Conservation (phyloP, 2,797 vertebrate species). For the Heteromormyrus szaboi region DNA sequence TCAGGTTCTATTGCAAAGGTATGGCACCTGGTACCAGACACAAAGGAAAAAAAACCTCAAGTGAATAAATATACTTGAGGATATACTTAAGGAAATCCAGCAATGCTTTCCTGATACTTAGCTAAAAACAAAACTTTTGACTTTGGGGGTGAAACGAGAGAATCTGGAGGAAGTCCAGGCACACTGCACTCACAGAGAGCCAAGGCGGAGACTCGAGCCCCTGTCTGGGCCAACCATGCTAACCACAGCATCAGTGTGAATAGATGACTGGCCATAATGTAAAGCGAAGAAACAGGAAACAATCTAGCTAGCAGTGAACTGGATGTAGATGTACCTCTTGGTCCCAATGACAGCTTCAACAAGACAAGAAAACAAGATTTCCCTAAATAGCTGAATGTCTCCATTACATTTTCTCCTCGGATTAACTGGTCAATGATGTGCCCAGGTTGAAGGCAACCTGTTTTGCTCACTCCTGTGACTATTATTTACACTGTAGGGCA, state of each 20-base stretch:
- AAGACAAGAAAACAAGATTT: background rate
- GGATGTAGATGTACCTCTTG: background rate
- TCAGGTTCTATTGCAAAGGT: constrained; percentile 17
- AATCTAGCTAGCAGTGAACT: background rate
- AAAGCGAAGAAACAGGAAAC: background rate
- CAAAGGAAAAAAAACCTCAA: background rate
- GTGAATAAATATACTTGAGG: background rate
- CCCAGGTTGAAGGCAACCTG: background rate
- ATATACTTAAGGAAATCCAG: background rate
- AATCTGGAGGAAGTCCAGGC: background rate
- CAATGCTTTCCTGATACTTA: background rate
- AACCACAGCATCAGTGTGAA: background rate
- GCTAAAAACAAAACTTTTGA: background rate
- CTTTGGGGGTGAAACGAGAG: background rate
- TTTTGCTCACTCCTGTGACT: background rate
- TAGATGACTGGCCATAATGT: background rate
- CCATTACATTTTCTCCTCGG: background rate
- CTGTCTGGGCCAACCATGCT: background rate
- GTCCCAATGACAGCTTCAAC: background rate
- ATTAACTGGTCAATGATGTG: background rate
- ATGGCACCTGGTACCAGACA: background rate
- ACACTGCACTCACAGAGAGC: background rate
- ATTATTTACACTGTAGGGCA: background rate
- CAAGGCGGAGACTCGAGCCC: background rate
- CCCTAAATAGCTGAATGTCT: background rate